Base-by-base conservation (phyloP, 2,888 invertebrate genomes). In the Branchellion lobata region DNA sequence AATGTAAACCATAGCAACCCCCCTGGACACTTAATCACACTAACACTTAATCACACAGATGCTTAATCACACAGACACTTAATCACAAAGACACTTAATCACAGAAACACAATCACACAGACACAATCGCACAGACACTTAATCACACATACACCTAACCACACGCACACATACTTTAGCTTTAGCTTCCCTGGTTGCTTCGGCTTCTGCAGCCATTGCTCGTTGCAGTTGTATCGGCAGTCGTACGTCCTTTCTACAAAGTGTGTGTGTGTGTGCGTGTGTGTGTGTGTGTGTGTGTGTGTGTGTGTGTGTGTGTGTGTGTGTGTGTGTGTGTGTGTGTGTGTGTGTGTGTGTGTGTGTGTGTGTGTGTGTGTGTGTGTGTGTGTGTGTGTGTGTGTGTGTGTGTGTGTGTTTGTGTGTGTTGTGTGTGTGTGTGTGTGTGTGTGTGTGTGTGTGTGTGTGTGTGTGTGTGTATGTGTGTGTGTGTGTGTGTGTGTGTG, bases 131-230 rank as follows among this genome's bases (percentile, higher is more conserved):
- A 65, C 65, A 65, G 11, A 65, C 65, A 65, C 29, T 14, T n/a
- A 65, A 8, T 14, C 65, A 65, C 29, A 65, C 11, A 8, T 51
- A 51, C n/a, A n/a, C n/a, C n/a, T n/a, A n/a, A 8, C 8, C 31
- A 11, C 8, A 72, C 29, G n/a, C 72, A 72, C 29, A 75, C 78
- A 57, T 47, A 84, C 85, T 83, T 85, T 85, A 31, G 85, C 85
- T 73, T 83, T 82, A 24, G 85, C 85, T 81, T 85, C 85, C 57
- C 85, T 78, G 1, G 85, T 82, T 8, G 85, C 85, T 77, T 85
- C 85, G 5, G 85, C 85, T 79, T 85, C 85, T n/a, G 85, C 85
- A 14, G 85, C 85, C 85, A 85, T 85, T 1, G 85, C 85, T 71
- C 85, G 81, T 80, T 85, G 85, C 27, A 85, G 80, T 74, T 85